Percentiles rank a stretch among this genome's conserved stretches.
phyloP scores from a whole-genome alignment of 2,113 vertebrate genomes.

The Vidua chalybeata region DNA sequence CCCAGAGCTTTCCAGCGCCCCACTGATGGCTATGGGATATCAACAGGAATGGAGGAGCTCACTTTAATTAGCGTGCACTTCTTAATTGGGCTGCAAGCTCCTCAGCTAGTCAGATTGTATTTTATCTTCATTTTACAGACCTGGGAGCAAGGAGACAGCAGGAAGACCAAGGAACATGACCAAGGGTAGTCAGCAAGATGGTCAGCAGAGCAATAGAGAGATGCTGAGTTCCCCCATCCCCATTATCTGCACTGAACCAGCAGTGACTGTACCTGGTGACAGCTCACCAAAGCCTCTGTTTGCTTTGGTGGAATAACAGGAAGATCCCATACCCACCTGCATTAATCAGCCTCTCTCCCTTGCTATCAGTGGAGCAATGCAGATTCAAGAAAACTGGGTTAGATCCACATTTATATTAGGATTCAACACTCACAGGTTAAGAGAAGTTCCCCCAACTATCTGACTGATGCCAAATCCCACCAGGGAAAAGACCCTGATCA shows the following conservation, averaged over 20 bases:
- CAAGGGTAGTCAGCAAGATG: neutral
- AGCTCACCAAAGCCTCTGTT: neutral
- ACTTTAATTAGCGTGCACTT: neutral
- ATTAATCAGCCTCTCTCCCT: neutral
- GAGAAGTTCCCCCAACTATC: neutral
- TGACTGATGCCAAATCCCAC: neutral
- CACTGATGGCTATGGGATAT: neutral
- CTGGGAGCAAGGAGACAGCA: neutral
- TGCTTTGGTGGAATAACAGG: neutral
- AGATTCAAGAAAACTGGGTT: neutral
- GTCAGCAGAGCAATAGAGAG: neutral
- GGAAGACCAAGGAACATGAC: neutral
- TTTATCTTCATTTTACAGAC: neutral
- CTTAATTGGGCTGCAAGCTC: constrained; percentile 22
- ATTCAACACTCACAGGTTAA: neutral
- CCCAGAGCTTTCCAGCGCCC: constrained; percentile 15
- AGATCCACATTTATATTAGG: neutral
- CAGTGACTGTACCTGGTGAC: neutral
- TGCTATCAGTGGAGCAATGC: neutral
- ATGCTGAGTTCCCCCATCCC: neutral
- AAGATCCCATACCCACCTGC: neutral
- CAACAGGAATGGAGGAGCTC: neutral
- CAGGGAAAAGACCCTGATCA: neutral
- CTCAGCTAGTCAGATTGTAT: neutral
- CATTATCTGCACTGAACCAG: neutral